Evolutionary conservation across 2,113 vertebrate species (phyloP).

Genomic region (Synchiropus splendidus): DNA sequence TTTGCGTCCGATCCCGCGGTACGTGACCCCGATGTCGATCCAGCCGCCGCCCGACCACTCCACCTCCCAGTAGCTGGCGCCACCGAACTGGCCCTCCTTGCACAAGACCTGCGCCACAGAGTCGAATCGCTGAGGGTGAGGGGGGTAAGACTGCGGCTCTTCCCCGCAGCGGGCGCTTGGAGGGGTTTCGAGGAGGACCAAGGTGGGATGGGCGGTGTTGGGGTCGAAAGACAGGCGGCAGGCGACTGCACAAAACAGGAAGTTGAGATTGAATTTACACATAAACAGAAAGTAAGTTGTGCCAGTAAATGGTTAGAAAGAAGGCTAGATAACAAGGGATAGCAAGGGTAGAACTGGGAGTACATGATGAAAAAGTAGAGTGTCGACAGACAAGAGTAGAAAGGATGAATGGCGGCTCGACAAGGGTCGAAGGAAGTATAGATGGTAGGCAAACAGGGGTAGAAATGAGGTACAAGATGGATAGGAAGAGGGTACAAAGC

Average conservation of each 20-base stretch:
- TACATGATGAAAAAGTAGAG: too few species aligned
- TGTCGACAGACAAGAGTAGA: too few species aligned
- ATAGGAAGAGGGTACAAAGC: too few species aligned
- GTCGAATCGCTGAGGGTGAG: slow-evolving; percentile 53
- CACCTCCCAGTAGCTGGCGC: slow-evolving; percentile 64
- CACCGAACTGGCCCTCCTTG: slow-evolving; percentile 46
- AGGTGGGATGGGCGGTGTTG: slow-evolving; percentile 53
- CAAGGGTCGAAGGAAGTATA: too few species aligned
- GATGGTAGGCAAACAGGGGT: too few species aligned
- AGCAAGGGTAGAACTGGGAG: too few species aligned
- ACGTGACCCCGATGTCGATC: slow-evolving; percentile 59
- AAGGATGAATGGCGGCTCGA: too few species aligned
- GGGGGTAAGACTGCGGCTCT: slow-evolving; percentile 48
- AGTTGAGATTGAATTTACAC: background rate
- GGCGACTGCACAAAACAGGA: slow-evolving; percentile 22
- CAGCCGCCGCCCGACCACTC: slow-evolving; percentile 60
- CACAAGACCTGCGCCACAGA: slow-evolving; percentile 60
- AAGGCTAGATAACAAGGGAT: background rate
- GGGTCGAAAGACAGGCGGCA: slow-evolving; percentile 49
- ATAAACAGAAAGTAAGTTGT: background rate
- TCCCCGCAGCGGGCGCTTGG: slow-evolving; percentile 55
- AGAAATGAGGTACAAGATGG: too few species aligned
- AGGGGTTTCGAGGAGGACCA: slow-evolving; percentile 45
- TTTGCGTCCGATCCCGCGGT: slow-evolving; percentile 50
- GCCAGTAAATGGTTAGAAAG: background rate